Base-by-base conservation (phyloP, 2,113 vertebrate genomes). In the Copsychus sechellarum region DNA sequence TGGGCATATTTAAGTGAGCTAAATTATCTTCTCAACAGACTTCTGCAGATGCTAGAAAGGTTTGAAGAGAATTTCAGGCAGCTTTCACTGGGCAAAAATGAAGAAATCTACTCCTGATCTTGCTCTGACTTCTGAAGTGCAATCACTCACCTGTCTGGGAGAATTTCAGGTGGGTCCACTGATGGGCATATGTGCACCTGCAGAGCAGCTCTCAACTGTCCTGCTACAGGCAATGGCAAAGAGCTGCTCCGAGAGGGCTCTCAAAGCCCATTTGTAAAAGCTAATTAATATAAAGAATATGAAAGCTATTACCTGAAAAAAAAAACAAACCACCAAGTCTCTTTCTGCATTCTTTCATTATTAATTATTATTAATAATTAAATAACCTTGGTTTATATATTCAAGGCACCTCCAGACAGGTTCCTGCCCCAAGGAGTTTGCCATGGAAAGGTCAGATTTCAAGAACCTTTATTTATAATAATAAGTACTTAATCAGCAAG, bases 301-400 rank as follows among this genome's bases (percentile, higher is more conserved):
- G 65, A 95, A 92, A 89, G 45, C 61, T 78, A 82, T 65, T 91
- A 85, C 43, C 56, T 67, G 38, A 61, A 78, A 91, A 57, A 57
- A 58, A 24, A 23, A 45, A 8, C 9, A 8, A 38, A 38, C 43
- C 4, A 47, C 33, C 18, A 81, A 79, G 62, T 65, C 66, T 22
- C 58, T 92, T 93, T 91, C 74, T 77, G 42, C 67, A 80, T 72
- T 90, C 54, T 78, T 96, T 88, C 36, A 94, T 93, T 92, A 78
- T 91, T 91, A 88, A 96, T 96, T 73, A 56, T 60, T 78, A 83
- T 93, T 86, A 95, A 93, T 94, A 88, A 90, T 93, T 74, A 90
- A 96, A 83, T 92, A 74, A 29, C 25, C 11, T 70, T 69, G 43
- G 56, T 90, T 93, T 97, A 81, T 2, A 6, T 86, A 88, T 94